phyloP scores from a whole-genome alignment of 1,140 invertebrate genomes.

The Hirudo medicinalis region DNA sequence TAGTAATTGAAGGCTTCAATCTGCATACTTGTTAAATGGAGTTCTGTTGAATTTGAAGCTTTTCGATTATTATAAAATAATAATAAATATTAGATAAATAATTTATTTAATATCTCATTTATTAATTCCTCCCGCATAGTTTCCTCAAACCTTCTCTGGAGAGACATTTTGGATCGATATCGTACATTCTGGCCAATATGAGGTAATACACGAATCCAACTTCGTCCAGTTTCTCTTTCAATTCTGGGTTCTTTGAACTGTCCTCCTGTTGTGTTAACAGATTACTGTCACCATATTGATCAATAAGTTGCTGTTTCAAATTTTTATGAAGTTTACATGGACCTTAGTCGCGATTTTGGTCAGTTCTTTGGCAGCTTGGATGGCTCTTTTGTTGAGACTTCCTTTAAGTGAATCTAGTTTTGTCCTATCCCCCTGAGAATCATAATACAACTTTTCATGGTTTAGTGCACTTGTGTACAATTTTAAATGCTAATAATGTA shows the following conservation, averaged over 20 bases:
- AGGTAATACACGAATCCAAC: slow-evolving; percentile 38
- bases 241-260: slow-evolving; percentile 23
- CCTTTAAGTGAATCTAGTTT: slow-evolving; percentile 27
- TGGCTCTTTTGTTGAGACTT: slow-evolving; percentile 13
- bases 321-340: neutral
- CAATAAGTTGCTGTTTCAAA: neutral
- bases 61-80: too few species aligned
- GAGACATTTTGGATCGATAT: slow-evolving; percentile 31
- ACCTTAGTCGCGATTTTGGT: slow-evolving; percentile 30
- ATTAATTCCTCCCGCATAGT: too few species aligned
- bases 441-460: neutral
- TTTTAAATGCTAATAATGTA: neutral
- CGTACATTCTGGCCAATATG: slow-evolving; percentile 36
- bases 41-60: neutral
- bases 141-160: too few species aligned
- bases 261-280: neutral
- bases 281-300: too few species aligned
- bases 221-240: slow-evolving; percentile 35
- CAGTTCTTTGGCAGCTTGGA: slow-evolving; percentile 35
- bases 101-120: too few species aligned
- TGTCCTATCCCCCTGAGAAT: slow-evolving; percentile 29
- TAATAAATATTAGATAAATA: too few species aligned
- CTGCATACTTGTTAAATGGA: slow-evolving; percentile 14
- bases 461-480: too few species aligned
- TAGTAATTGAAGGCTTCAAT: slow-evolving; percentile 33